Evolutionary conservation across 2,888 invertebrate genomes (phyloP), one percentile per base, ranked within the genome.

Genomic region (Andrena chrysosceles): DNA sequence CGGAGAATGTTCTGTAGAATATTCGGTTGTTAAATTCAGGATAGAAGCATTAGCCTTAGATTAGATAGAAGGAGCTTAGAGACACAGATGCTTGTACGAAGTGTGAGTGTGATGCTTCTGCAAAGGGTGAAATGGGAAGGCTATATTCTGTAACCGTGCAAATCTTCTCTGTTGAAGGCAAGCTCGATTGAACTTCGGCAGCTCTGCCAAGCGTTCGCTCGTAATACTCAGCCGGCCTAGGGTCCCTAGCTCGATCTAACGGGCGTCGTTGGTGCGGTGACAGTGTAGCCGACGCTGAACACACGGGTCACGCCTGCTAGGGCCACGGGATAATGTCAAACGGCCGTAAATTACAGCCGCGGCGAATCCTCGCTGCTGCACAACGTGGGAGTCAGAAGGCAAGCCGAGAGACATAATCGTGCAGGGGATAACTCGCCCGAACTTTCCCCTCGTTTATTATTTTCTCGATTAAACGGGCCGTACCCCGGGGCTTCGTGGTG

Each of bases 251-350:
- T 29, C 68, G 75, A 74, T 78, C 71, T 84, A 83, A 83, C 79
- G 83, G 83, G 35, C 72, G 79, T 75, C 42, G 84, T 66, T 81
- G 84, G 81, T 76, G 74, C 83, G 80, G 77, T 81, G 85, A 83
- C 83, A 84, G 85, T 73, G 63, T 71, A 62, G 77, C 56, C 74
- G 74, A 60, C 73, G 74, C 59, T 68, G 83, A 83, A 77, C 85
- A 84, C 77, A 64, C 90, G 90, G 90, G 91, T 91, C 91, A 91
- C 91, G 91, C 92, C 90, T 90, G 89, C 76, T 42, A 77, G 80
- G 79, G 90, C 89, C 89, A 85, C 90, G 89, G 91, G 89, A 91
- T 91, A 91, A 91, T 91, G 91, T 92, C 91, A 91, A 92, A 90
- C 90, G 89, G 87, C 87, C 88, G 89, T 91, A 92, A 91, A 92